Conservation (phyloP, 2,797 vertebrate species). For the Urocyon cinereoargenteus region DNA sequence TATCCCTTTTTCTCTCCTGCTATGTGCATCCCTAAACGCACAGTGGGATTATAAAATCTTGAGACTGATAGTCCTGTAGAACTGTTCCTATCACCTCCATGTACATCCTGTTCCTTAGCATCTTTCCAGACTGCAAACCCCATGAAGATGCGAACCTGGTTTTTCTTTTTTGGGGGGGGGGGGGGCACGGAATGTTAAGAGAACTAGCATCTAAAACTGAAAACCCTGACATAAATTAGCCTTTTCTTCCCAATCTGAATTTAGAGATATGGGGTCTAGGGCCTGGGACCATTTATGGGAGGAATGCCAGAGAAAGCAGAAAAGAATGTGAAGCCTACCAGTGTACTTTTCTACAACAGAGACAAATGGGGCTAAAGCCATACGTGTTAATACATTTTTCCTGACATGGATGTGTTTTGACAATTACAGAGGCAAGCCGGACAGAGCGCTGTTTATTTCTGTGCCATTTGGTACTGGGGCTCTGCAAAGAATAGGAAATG, state of each 20-base stretch:
- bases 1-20: not conserved
- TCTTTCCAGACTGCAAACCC: not conserved
- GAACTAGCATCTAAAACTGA: constrained; percentile 35
- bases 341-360: not conserved
- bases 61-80: not conserved
- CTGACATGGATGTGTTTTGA: not conserved
- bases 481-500: constrained; percentile 19
- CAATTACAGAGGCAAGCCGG: not conserved
- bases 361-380: not conserved
- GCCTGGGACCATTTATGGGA: not conserved
- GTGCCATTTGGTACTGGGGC: not conserved
- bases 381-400: not conserved
- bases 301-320: not conserved
- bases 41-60: not conserved
- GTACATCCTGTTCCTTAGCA: not conserved
- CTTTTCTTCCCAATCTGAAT: not conserved
- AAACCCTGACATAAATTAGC: not conserved
- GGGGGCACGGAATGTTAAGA: not conserved
- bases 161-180: not conserved
- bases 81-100: not conserved
- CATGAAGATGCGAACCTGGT: not conserved
- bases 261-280: not conserved
- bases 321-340: not conserved
- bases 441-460: not conserved
- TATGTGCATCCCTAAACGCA: not conserved